Conservation (phyloP, 2,113 vertebrate genomes). For the Solea solea region DNA sequence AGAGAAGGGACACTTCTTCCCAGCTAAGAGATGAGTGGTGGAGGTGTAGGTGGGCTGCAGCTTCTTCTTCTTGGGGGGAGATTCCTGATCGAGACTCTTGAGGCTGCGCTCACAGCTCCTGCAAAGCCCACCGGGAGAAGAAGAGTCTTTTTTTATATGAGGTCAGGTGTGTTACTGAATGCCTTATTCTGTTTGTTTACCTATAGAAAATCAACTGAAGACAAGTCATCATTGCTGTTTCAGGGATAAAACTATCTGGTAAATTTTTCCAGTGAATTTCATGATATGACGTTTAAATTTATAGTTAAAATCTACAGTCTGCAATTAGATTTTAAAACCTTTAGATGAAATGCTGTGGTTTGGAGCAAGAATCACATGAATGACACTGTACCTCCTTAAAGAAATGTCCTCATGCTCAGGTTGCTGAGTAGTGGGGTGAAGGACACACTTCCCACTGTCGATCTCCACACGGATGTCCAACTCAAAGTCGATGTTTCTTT, state of each 20-base stretch:
- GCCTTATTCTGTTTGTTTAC: neutral
- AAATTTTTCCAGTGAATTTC: slow-evolving; percentile 5
- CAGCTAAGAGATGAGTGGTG: slow-evolving; percentile 89
- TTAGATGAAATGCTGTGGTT: neutral
- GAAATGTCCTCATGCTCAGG: slow-evolving; percentile 92
- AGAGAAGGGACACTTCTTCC: slow-evolving; percentile 94
- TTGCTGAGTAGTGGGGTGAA: slow-evolving; percentile 92
- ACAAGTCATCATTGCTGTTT: no score
- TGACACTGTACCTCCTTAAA: slow-evolving; percentile 83
- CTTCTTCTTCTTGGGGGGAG: slow-evolving; percentile 97
- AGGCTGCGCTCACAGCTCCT: slow-evolving; percentile 95
- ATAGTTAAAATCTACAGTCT: no score
- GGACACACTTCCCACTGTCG: slow-evolving; percentile 96
- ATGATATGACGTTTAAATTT: slow-evolving; percentile 10
- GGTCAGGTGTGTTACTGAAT: no score
- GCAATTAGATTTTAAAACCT: neutral
- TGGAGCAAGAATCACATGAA: slow-evolving; percentile 5
- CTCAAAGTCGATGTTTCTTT: slow-evolving; percentile 98
- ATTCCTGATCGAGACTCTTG: slow-evolving; percentile 94
- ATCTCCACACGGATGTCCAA: slow-evolving; percentile 97
- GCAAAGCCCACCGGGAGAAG: slow-evolving; percentile 4
- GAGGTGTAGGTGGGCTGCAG: slow-evolving; percentile 91
- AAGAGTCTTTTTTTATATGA: neutral
- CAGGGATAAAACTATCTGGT: neutral
- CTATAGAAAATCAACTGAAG: no score